These are phyloP conservation scores for Drosophila yooni DNA, from an alignment of 2,888 invertebrate genomes.

Conservation along the genomic window DNA sequence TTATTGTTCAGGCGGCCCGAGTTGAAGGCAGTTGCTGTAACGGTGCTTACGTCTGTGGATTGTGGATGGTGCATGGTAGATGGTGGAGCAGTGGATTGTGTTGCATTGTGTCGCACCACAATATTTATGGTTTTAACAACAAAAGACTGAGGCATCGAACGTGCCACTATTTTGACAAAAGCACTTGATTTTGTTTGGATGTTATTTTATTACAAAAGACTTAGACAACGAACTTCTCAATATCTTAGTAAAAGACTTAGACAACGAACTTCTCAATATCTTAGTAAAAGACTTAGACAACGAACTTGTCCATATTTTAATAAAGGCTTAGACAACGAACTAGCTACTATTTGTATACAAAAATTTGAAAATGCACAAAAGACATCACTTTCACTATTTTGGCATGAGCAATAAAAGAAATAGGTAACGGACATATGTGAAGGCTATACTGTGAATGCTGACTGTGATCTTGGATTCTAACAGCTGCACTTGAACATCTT, in stretches of 20 bases:
- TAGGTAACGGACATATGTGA: constrained; percentile 19
- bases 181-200: not conserved
- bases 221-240: constrained; percentile 4
- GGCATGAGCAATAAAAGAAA: constrained; percentile 41
- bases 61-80: constrained; percentile 4
- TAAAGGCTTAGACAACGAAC: constrained; percentile 19
- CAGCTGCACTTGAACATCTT: constrained; percentile 11
- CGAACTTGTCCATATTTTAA: constrained; percentile 3
- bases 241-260: constrained; percentile 6
- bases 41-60: constrained; percentile 31
- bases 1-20: constrained; percentile 45
- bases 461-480: not conserved
- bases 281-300: constrained; percentile 12
- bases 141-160: constrained; percentile 61
- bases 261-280: constrained; percentile 47
- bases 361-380: not conserved
- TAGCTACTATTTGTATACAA: not conserved
- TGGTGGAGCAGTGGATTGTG: constrained; percentile 12
- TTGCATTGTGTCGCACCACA: constrained; percentile 26
- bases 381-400: not conserved
- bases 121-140: constrained; percentile 39
- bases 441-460: not conserved
- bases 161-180: constrained; percentile 6
- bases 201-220: not conserved
- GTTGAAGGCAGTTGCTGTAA: constrained; percentile 23